Evolutionary conservation across 2,113 vertebrate species (phyloP).

Genomic region (Coptodon rendalli): DNA sequence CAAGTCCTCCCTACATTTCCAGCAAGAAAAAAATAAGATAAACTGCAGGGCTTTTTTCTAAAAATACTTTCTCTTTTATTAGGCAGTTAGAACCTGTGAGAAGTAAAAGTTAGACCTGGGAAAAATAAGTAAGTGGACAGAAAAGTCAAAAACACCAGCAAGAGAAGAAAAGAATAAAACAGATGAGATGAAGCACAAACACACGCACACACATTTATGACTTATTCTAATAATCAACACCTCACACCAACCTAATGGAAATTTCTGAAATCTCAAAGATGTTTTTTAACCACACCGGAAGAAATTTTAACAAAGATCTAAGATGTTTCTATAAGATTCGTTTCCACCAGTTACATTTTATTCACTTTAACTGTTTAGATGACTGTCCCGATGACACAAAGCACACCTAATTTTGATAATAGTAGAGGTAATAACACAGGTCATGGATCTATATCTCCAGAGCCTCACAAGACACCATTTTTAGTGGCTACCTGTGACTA

Average conservation of each 20-base stretch:
- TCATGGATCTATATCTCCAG: not conserved
- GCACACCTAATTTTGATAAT: not conserved
- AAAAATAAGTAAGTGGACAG: not conserved
- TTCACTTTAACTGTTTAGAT: not conserved
- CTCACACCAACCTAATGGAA: not conserved
- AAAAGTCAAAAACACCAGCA: not conserved
- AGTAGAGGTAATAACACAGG: not conserved
- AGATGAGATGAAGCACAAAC: not conserved
- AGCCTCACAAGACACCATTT: not conserved
- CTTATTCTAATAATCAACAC: not conserved
- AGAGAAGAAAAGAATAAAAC: not conserved
- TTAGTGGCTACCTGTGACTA: not conserved
- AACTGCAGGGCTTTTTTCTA: not conserved
- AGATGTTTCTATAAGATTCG: not conserved
- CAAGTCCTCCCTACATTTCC: not conserved
- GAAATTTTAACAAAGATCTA: not conserved
- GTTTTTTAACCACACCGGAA: not conserved
- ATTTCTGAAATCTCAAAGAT: not conserved
- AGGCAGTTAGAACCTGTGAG: not conserved
- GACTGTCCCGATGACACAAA: not conserved
- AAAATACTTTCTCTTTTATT: not conserved
- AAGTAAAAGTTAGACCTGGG: not conserved
- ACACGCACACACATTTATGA: not conserved
- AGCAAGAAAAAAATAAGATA: not conserved
- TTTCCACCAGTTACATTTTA: not conserved